phyloP scores from a whole-genome alignment of 2,113 vertebrate genomes.

The Scopus umbretta region DNA sequence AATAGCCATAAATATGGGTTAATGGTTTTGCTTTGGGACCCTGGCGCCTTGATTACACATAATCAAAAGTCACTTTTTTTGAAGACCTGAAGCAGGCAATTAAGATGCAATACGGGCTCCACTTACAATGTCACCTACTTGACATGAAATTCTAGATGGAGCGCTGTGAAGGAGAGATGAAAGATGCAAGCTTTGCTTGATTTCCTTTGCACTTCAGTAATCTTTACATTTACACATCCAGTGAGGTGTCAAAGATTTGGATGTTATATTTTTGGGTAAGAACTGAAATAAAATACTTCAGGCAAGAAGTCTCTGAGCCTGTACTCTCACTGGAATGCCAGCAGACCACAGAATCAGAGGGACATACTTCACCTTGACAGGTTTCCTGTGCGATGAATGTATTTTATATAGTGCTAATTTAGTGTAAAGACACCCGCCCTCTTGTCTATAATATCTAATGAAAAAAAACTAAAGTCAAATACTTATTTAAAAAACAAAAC shows the following conservation, averaged over 20 bases:
- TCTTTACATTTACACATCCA: constrained; percentile 21
- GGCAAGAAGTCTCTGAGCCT: not conserved
- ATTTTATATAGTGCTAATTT: not conserved
- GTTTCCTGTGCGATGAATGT: not conserved
- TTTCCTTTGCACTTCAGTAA: constrained; percentile 8
- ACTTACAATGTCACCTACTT: not conserved
- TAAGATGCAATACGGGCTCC: not conserved
- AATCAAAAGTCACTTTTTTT: not conserved
- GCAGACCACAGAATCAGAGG: not conserved
- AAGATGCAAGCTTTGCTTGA: not conserved
- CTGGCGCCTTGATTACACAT: not conserved
- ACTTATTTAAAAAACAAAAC: not conserved
- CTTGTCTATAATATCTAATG: not conserved
- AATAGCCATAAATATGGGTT: not conserved
- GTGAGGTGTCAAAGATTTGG: not conserved
- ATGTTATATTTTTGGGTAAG: constrained; percentile 8
- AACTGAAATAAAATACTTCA: constrained; percentile 11
- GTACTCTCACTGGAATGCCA: not conserved
- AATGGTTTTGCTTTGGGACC: not conserved
- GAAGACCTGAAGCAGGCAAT: not conserved
- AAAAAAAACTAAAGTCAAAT: not conserved
- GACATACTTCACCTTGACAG: not conserved
- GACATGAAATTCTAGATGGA: not conserved
- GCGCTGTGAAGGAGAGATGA: not conserved
- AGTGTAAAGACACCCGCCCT: not conserved